Conservation (phyloP, 2,888 invertebrate genomes). For the Aleiodes leptofemur region DNA sequence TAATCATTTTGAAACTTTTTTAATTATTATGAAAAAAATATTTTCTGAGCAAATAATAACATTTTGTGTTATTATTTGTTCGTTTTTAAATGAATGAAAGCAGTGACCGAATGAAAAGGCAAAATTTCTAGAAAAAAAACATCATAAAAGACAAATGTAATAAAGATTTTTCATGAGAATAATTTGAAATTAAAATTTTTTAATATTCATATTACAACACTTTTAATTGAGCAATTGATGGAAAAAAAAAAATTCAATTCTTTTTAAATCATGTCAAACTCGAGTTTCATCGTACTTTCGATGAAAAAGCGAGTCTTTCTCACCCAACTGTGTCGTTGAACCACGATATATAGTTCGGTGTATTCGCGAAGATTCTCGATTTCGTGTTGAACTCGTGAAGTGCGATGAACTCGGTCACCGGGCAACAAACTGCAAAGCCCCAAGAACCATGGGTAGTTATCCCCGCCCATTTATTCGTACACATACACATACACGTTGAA, state of each 20-base stretch:
- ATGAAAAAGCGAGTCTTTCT: constrained; percentile 69
- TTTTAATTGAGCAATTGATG: not conserved
- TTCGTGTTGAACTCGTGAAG: constrained; percentile 65
- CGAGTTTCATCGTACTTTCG: constrained; percentile 50
- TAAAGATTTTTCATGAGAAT: no score
- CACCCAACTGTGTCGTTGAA: constrained; percentile 25
- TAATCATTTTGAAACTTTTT: no score
- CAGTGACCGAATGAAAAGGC: no score
- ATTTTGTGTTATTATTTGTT: no score
- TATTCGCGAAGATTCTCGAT: constrained; percentile 70
- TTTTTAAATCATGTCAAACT: constrained; percentile 7
- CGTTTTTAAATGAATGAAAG: no score
- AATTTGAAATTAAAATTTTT: no score
- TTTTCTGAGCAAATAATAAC: no score
- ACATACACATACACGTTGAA: constrained; percentile 18
- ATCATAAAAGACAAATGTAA: no score
- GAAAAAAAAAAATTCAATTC: not conserved
- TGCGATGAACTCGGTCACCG: constrained; percentile 76
- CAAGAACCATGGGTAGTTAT: constrained; percentile 51
- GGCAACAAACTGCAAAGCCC: constrained; percentile 74
- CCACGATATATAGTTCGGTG: constrained; percentile 46
- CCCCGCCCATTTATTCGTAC: constrained; percentile 42
- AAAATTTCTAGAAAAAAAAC: no score
- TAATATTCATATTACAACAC: no score
- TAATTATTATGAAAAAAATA: not conserved